Evolutionary conservation across 2,888 invertebrate species (phyloP).

Genomic region (Noctua fimbriata): DNA sequence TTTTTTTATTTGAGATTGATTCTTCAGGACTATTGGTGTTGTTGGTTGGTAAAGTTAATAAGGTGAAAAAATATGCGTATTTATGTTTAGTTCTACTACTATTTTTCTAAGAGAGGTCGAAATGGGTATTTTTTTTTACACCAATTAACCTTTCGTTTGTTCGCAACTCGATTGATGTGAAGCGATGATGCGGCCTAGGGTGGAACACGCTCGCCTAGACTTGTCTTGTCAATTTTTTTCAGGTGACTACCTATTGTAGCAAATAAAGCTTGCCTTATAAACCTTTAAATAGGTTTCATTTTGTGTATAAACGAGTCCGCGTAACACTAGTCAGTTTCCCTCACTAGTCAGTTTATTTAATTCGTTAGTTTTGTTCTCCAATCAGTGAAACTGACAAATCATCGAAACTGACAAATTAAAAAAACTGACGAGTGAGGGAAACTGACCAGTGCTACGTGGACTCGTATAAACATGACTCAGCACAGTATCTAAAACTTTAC

Average conservation of each 20-base stretch:
- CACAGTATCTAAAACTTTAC: neutral
- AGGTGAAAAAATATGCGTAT: neutral
- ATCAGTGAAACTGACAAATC: too few relatives aligned
- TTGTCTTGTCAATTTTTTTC: too few relatives aligned
- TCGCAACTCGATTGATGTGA: neutral
- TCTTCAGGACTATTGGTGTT: neutral
- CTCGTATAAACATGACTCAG: neutral
- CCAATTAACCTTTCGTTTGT: neutral
- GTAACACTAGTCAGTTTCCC: too few relatives aligned
- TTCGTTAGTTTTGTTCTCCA: too few relatives aligned
- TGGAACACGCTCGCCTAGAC: neutral
- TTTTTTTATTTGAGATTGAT: conserved; percentile 16
- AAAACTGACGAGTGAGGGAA: too few relatives aligned
- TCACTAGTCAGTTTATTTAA: too few relatives aligned
- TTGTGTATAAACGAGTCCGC: neutral
- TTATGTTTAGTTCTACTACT: too few relatives aligned
- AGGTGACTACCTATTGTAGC: neutral
- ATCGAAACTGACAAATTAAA: too few relatives aligned
- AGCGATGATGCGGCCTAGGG: neutral
- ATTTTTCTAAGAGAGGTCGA: too few relatives aligned
- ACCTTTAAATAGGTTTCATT: neutral
- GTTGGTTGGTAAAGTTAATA: neutral
- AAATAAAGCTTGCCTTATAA: neutral
- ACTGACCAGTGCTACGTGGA: too few relatives aligned
- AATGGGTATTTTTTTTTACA: too few relatives aligned